phyloP scores from a whole-genome alignment of 2,888 invertebrate genomes.

The Eumacrocentrus americanus region DNA sequence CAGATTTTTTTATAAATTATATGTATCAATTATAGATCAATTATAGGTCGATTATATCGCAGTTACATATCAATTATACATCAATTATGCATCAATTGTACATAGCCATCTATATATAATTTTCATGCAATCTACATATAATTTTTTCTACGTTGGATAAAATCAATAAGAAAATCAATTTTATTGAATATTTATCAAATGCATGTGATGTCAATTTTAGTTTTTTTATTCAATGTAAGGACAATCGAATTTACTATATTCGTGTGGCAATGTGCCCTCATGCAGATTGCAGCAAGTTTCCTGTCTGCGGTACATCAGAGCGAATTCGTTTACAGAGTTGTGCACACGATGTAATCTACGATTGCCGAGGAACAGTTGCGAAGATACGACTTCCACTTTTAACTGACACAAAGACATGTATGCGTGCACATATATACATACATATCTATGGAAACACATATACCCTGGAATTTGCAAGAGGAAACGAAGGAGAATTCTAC shows the following conservation, averaged over 20 bases:
- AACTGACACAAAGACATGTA: constrained; percentile 10
- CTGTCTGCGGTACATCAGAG: neutral
- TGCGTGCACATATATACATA: neutral
- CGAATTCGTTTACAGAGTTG: neutral
- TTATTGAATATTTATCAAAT: no score
- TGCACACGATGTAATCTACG: neutral
- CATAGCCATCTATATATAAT: no score
- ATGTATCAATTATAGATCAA: no score
- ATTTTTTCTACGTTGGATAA: no score
- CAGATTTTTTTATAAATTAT: neutral
- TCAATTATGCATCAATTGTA: no score
- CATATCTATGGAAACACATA: neutral
- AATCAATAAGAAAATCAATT: no score
- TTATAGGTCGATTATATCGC: no score
- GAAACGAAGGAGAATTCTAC: constrained; percentile 4
- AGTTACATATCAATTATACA: no score
- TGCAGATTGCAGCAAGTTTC: neutral
- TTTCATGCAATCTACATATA: no score
- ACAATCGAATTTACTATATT: neutral
- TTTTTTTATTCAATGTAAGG: neutral
- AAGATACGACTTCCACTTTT: neutral
- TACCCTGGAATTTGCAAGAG: neutral
- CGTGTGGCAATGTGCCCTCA: neutral
- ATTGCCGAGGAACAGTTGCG: neutral
- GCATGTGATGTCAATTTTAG: neutral